Evolutionary conservation across 2,888 invertebrate genomes (phyloP).

Genomic region (Diaprepes abbreviatus): DNA sequence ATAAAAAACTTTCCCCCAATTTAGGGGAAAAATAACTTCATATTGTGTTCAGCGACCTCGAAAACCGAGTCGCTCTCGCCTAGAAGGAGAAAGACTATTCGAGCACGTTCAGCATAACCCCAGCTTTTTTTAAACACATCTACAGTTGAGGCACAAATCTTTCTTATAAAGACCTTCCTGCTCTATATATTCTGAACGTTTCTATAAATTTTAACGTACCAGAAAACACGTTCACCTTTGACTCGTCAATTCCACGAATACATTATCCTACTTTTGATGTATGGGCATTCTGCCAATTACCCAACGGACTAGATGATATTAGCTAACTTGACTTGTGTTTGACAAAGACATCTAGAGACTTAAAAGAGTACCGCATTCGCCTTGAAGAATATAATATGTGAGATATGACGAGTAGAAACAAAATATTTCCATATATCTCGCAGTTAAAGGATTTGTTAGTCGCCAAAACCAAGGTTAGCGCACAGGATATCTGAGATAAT

Average conservation of each 20-base stretch:
- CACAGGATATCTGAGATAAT: slow-evolving; percentile 15
- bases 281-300: slow-evolving; percentile 13
- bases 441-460: not conserved
- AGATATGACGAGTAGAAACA: not conserved
- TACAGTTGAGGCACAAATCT: too few relatives aligned
- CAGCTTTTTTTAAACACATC: too few relatives aligned
- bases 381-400: not conserved
- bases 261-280: slow-evolving; percentile 20
- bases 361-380: slow-evolving; percentile 12
- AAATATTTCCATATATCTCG: not conserved
- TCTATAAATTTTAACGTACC: not conserved
- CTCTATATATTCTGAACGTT: too few relatives aligned
- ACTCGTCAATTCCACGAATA: slow-evolving; percentile 2
- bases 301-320: slow-evolving; percentile 2
- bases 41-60: too few relatives aligned
- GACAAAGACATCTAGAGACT: slow-evolving; percentile 5
- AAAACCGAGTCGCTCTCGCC: too few relatives aligned
- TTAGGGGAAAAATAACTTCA: too few relatives aligned
- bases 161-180: too few relatives aligned
- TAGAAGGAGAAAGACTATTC: too few relatives aligned
- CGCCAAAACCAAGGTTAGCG: slow-evolving; percentile 10
- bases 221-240: slow-evolving; percentile 7
- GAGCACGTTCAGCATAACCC: too few relatives aligned
- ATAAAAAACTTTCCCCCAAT: too few relatives aligned
- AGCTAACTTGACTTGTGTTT: not conserved